Evolutionary conservation across 2,113 vertebrate species (phyloP).

Genomic region (Mugil cephalus): DNA sequence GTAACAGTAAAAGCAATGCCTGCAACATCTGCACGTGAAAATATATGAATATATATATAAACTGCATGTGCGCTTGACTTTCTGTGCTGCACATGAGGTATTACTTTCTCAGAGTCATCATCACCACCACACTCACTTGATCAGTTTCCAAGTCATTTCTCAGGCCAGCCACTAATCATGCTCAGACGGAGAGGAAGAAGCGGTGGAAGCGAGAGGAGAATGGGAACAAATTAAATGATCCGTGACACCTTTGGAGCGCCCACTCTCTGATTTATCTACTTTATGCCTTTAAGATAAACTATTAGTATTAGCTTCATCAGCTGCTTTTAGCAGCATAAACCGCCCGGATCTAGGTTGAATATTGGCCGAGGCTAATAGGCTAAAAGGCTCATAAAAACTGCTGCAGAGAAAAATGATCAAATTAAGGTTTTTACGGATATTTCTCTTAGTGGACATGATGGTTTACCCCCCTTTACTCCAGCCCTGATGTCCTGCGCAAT

Average conservation of each 20-base stretch:
- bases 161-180: slow-evolving; percentile 57
- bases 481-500: slow-evolving; percentile 23
- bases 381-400: slow-evolving; percentile 68
- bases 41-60: no score
- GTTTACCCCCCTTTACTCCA: background rate
- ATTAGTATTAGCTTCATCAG: slow-evolving; percentile 61
- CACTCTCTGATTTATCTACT: slow-evolving; percentile 61
- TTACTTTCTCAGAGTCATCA: slow-evolving; percentile 32
- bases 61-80: no score
- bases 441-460: slow-evolving; percentile 26
- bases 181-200: slow-evolving; percentile 57
- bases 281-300: slow-evolving; percentile 73
- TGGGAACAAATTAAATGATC: slow-evolving; percentile 63
- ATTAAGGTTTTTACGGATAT: slow-evolving; percentile 45
- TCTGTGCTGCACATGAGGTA: slow-evolving; percentile 8
- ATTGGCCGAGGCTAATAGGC: slow-evolving; percentile 36
- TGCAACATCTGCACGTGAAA: no score
- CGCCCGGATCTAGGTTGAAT: slow-evolving; percentile 38
- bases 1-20: no score
- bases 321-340: slow-evolving; percentile 55
- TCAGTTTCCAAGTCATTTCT: slow-evolving; percentile 64
- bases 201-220: slow-evolving; percentile 38
- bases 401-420: slow-evolving; percentile 38
- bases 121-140: slow-evolving; percentile 63
- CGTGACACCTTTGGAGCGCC: slow-evolving; percentile 50